These are phyloP conservation scores for Gasterosteus nipponicus DNA, from an alignment of 2,113 vertebrate genomes.

Conservation along the genomic window DNA sequence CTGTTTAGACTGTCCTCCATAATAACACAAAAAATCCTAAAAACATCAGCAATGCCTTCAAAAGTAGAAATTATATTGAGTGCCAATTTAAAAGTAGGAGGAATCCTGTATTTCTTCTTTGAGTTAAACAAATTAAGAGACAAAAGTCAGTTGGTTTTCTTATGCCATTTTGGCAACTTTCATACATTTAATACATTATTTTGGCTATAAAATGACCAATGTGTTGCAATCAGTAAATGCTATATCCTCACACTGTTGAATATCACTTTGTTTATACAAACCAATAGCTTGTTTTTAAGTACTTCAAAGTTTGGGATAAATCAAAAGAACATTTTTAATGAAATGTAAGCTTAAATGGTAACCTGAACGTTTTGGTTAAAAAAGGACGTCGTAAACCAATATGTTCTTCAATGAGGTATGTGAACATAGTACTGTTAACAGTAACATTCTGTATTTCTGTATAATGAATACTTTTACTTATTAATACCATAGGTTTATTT, in stretches of 20 bases:
- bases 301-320: neutral
- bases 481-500: neutral
- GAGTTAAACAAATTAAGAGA: neutral
- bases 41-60: neutral
- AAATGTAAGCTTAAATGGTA: neutral
- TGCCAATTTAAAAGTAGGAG: neutral
- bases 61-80: neutral
- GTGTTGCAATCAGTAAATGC: neutral
- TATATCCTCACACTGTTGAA: neutral
- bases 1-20: neutral
- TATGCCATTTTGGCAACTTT: neutral
- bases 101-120: neutral
- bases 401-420: neutral
- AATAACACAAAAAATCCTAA: neutral
- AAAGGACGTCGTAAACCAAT: too few species aligned
- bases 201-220: too few species aligned
- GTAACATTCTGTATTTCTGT: neutral
- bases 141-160: neutral
- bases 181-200: too few species aligned
- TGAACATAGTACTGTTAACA: neutral
- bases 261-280: neutral
- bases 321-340: neutral
- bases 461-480: neutral
- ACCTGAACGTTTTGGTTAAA: neutral
- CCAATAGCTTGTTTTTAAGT: neutral